Evolutionary conservation across 2,797 vertebrate species (phyloP).

Genomic region (Myripristis jacobus): DNA sequence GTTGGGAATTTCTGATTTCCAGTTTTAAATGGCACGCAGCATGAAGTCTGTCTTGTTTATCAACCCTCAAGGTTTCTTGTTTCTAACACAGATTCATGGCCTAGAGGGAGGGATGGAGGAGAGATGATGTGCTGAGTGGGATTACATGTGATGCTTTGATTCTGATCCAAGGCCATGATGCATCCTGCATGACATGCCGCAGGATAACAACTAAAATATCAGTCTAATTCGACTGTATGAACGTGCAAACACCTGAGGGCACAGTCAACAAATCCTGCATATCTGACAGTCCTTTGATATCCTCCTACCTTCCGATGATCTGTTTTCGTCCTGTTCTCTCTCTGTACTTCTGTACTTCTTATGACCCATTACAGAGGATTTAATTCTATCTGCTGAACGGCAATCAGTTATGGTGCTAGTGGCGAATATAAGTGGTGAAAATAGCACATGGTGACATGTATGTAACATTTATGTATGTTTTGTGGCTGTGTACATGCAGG

Average conservation of each 20-base stretch:
- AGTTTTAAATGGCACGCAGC: too few relatives aligned
- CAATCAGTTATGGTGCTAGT: slow-evolving; percentile 2
- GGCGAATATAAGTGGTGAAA: background rate
- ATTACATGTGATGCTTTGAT: background rate
- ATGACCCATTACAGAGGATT: slow-evolving; percentile 8
- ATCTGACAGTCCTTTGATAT: slow-evolving; percentile 9
- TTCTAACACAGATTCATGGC: too few relatives aligned
- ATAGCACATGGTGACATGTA: background rate
- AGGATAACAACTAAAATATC: slow-evolving; percentile 37
- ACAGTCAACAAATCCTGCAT: background rate
- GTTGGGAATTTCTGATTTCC: too few relatives aligned
- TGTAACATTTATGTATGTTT: slow-evolving; percentile 1
- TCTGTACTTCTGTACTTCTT: background rate
- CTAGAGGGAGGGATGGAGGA: background rate
- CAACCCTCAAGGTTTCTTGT: too few relatives aligned
- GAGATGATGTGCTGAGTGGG: background rate
- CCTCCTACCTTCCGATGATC: slow-evolving; percentile 46
- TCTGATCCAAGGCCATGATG: slow-evolving; percentile 25
- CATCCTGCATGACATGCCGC: background rate
- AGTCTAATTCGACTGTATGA: slow-evolving; percentile 13
- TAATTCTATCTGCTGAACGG: background rate
- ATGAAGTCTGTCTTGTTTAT: too few relatives aligned
- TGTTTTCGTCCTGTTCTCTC: slow-evolving; percentile 21
- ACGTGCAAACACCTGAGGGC: slow-evolving; percentile 22
- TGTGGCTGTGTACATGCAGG: slow-evolving; percentile 74